phyloP scores from a whole-genome alignment of 2,888 invertebrate species.

The Platycheirus rosarum region DNA sequence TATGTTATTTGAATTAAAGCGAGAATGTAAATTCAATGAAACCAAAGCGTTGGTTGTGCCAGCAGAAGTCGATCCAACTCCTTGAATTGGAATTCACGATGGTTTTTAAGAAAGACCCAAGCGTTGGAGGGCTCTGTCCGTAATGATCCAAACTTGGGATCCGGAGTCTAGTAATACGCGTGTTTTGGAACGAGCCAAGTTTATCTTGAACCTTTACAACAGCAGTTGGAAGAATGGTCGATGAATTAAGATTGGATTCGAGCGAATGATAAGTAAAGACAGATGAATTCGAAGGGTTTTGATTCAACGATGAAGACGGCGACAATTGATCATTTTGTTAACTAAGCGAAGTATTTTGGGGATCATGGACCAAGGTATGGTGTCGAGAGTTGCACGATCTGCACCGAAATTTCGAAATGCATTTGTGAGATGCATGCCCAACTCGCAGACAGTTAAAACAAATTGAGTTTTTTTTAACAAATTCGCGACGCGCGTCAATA shows the following conservation, averaged over 20 bases:
- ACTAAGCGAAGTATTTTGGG: neutral
- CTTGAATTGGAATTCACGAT: constrained; percentile 33
- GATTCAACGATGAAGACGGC: neutral
- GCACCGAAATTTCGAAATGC: constrained; percentile 2
- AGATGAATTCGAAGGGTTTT: constrained; percentile 1
- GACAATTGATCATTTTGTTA: neutral
- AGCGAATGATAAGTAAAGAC: constrained; percentile 1
- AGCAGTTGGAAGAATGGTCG: constrained; percentile 13
- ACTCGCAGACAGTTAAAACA: neutral
- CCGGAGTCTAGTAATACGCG: constrained; percentile 17
- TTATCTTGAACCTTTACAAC: neutral
- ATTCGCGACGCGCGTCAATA: neutral
- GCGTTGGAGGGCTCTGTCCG: constrained; percentile 31
- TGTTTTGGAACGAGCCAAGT: neutral
- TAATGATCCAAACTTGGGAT: constrained; percentile 35
- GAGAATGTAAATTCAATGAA: constrained; percentile 38
- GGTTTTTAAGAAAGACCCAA: constrained; percentile 26
- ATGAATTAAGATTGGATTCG: constrained; percentile 6
- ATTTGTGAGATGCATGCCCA: constrained; percentile 6
- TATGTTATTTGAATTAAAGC: constrained; percentile 25
- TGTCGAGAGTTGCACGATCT: constrained; percentile 1
- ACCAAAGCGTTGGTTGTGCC: constrained; percentile 38
- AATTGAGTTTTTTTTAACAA: neutral
- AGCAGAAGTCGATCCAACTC: constrained; percentile 34
- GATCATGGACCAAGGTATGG: constrained; percentile 3